Evolutionary conservation across 2,888 invertebrate genomes (phyloP), one percentile per base, ranked within the genome.

Genomic region (Cetonia aurata): DNA sequence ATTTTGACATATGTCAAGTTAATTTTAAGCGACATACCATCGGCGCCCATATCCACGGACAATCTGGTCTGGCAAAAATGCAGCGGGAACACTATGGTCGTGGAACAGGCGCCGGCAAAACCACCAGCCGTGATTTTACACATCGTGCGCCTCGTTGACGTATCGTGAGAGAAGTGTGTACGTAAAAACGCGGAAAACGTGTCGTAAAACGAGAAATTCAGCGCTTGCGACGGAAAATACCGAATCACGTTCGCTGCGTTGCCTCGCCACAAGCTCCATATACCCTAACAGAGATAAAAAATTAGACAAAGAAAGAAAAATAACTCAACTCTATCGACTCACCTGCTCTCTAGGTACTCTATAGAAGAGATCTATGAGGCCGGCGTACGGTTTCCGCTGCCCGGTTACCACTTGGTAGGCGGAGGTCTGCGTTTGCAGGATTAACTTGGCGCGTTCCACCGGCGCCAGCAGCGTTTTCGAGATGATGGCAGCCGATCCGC

Each of bases 391-490:
- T 62, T 60, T 46, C 41, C 73, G 62, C 66, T 77, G 66, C 0
- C 75, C 74, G 19, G 65, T 72, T 13, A 76, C 25, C 25, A 77
- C 71, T 59, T 77, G 76, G 12, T 72, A 52, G 8, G 73, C 69
- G 8, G 75, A 77, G 31, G 73, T 70, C 60, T 77, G 77, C 69
- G 75, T 76, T 70, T 77, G 77, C 13, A 76, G 53, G 44, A 77
- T 77, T 8, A 76, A 60, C 72, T 77, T 77, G 2, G 74, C 74
- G 31, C 77, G 67, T 46, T 77, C 77, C 0, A 77, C 17, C 0
- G 77, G 77, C 10, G 77, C 77, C 19, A 70, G 66, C 17, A 77
- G 9, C 4, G 77, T 76, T 69, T 77, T 77, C 17, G 75, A 72
- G 2, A 74, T 70, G 56, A 76, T 59, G 62, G 75, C 71, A 3